These are phyloP conservation scores for Lepidochrysops patricia DNA, from an alignment of 2,888 invertebrate species.

Conservation along the genomic window DNA sequence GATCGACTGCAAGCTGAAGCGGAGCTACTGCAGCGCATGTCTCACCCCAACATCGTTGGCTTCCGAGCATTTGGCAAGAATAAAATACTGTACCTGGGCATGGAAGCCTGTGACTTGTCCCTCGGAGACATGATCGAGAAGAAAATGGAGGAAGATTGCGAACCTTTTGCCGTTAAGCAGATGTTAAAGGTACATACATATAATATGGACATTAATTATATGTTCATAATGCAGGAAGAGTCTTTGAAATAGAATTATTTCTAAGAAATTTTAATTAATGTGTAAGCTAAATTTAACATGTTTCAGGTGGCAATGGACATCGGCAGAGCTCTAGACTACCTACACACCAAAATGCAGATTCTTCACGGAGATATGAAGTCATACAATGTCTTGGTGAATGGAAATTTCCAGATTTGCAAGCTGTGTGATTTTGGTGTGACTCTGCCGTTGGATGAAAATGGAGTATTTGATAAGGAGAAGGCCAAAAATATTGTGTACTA, in stretches of 20 bases:
- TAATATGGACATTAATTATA: neutral
- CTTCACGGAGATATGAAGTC: conserved; percentile 91
- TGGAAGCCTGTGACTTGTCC: conserved; percentile 84
- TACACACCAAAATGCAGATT: conserved; percentile 81
- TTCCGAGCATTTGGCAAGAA: conserved; percentile 75
- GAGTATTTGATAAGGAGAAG: conserved; percentile 70
- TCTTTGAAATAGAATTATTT: no score
- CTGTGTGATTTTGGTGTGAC: conserved; percentile 91
- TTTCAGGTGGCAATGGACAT: conserved; percentile 77
- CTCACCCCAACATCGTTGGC: conserved; percentile 89
- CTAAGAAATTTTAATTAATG: no score
- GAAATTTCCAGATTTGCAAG: conserved; percentile 83
- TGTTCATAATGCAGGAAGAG: no score
- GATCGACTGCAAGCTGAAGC: conserved; percentile 82
- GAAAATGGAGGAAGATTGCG: conserved; percentile 68
- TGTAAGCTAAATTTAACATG: conserved; percentile 3
- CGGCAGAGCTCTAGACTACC: conserved; percentile 81
- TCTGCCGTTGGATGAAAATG: conserved; percentile 78
- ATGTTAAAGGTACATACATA: conserved; percentile 70
- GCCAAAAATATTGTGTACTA: conserved; percentile 75
- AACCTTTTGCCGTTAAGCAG: conserved; percentile 76
- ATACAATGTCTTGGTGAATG: conserved; percentile 85
- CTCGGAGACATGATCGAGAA: conserved; percentile 84
- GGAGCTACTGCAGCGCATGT: conserved; percentile 77
- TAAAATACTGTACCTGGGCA: conserved; percentile 78